Base-by-base conservation (phyloP, 35 echinoderm and acorn worm species). In the Antedon bifida region DNA sequence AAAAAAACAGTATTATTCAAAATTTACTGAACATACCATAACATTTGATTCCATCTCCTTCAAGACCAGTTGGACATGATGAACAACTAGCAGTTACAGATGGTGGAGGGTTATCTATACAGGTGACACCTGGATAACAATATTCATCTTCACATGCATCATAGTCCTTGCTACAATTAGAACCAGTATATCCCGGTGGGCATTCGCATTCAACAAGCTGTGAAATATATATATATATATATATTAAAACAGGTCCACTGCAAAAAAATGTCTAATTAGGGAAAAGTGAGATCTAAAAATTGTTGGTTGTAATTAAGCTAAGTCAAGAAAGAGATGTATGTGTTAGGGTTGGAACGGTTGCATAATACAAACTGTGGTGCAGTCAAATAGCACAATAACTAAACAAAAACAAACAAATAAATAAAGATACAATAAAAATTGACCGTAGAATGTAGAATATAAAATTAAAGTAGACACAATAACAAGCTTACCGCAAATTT, bases 121-220 rank as follows among this genome's bases (percentile, higher is more conserved):
- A 99, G 5, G 78, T 77, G 28, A 90, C 88, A 30, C 85, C 88
- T 0, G 82, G 64, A 75, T 88, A 99, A 79, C 95, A 99, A 17
- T 88, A 86, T 8, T 55, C 14, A 46, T 92, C 95, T 14, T 34
- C 28, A 81, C 95, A 99, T 3, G 44, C 77, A 39, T 93, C 83
- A 23, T 84, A 74, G 75, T 96, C 38, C 29, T 35, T 76, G 78
- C 87, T 82, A 36, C 55, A 89, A 3, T 82, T 35, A 34, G 34
- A 19, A 12, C 86, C 91, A 42, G 83, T 56, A 32, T 42, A 88
- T 23, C 86, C 83, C 10, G 29, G 33, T 29, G 74, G 17, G 34
- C 91, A 93, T 17, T 45, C 77, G 45, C 91, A 93, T 21, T 81
- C 77, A 30, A 88, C 91, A 33, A 89, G 23, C 91, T 93, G 79